phyloP scores from a whole-genome alignment of 2,113 vertebrate species.

The Aptenodytes patagonicus region DNA sequence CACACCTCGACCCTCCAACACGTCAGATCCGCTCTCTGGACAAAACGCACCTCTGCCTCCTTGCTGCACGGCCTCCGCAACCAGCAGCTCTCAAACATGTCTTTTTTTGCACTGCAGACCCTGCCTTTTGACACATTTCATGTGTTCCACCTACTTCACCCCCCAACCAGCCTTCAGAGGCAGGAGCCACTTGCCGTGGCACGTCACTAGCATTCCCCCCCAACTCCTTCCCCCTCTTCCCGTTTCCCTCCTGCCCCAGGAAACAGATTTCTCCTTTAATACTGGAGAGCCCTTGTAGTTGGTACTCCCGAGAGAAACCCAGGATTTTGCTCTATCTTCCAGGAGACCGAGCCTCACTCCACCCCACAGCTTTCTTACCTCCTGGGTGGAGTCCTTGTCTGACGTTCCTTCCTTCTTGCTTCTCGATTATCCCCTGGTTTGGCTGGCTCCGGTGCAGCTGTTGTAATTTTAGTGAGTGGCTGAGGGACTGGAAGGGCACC shows the following conservation, averaged over 20 bases:
- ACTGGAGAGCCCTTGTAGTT: neutral
- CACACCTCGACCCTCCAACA: neutral
- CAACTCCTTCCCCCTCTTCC: neutral
- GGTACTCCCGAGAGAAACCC: neutral
- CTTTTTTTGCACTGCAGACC: neutral
- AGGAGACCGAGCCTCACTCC: neutral
- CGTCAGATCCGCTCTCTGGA: too few relatives aligned
- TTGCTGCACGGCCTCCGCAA: rapidly evolving
- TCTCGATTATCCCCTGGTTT: constrained; percentile 84
- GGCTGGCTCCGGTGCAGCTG: constrained; percentile 73
- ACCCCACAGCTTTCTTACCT: constrained; percentile 75
- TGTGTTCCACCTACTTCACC: neutral
- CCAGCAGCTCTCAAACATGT: neutral
- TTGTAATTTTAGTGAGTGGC: constrained; percentile 70
- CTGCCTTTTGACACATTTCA: neutral
- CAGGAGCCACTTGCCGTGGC: neutral
- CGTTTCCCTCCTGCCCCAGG: neutral
- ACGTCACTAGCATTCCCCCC: too few relatives aligned
- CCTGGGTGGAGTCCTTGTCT: constrained; percentile 79
- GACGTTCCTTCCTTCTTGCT: constrained; percentile 87
- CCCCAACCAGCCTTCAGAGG: neutral
- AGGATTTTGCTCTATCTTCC: neutral
- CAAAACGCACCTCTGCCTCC: rapidly evolving
- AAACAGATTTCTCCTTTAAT: neutral
- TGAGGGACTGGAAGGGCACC: constrained; percentile 76